Evolutionary conservation across 1,140 invertebrate genomes (phyloP).

Genomic region (Macrobrachium rosenbergii): DNA sequence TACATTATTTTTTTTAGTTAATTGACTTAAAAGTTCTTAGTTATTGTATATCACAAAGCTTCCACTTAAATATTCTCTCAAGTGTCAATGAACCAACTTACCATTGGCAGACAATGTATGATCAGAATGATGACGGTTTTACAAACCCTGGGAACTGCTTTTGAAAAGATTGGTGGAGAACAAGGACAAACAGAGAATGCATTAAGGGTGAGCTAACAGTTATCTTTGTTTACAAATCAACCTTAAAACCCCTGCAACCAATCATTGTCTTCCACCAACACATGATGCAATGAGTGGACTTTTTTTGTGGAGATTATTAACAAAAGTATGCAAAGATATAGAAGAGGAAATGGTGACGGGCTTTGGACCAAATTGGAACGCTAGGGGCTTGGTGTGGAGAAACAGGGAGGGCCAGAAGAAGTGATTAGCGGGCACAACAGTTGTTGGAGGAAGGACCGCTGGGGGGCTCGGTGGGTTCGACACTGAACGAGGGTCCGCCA

Average conservation of each 20-base stretch:
- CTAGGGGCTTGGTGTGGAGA: neutral
- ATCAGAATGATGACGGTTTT: constrained; percentile 31
- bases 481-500: constrained; percentile 59
- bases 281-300: constrained; percentile 13
- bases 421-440: constrained; percentile 60
- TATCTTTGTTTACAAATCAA: constrained; percentile 40
- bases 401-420: constrained; percentile 18
- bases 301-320: constrained; percentile 1
- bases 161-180: constrained; percentile 42
- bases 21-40: neutral
- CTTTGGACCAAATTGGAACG: constrained; percentile 1
- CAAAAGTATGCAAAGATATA: constrained; percentile 1
- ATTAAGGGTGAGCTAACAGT: constrained; percentile 55
- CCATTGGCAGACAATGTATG: constrained; percentile 31
- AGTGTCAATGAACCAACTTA: constrained; percentile 14
- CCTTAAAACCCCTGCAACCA: constrained; percentile 49
- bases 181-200: constrained; percentile 50
- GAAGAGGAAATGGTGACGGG: constrained; percentile 16
- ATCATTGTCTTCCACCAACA: constrained; percentile 44
- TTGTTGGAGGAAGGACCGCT: constrained; percentile 67
- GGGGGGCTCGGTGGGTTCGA: constrained; percentile 67
- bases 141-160: constrained; percentile 42
- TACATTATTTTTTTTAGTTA: no score
- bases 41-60: constrained; percentile 3
- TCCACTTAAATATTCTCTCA: neutral